Evolutionary conservation across 2,113 vertebrate species (phyloP).

Genomic region (Eidolon helvum): DNA sequence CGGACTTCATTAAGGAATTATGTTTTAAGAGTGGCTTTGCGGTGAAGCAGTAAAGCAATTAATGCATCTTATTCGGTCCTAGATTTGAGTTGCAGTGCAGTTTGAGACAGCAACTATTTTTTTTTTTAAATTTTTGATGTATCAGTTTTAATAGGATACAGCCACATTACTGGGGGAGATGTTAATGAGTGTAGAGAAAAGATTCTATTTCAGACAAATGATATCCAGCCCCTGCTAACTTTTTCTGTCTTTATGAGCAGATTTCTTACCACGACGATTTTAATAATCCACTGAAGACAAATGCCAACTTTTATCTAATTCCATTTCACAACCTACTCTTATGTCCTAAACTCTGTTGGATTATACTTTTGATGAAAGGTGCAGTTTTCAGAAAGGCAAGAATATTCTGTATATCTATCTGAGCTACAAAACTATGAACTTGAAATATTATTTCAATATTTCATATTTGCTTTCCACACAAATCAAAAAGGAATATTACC

Average conservation of each 20-base stretch:
- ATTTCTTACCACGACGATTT: slow-evolving; percentile 66
- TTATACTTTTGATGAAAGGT: slow-evolving; percentile 67
- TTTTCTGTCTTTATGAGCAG: slow-evolving; percentile 71
- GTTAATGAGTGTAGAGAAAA: slow-evolving; percentile 79
- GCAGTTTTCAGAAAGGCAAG: slow-evolving; percentile 36
- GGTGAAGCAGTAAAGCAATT: slow-evolving; percentile 87
- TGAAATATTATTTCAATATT: slow-evolving; percentile 79
- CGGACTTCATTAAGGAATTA: slow-evolving; percentile 91
- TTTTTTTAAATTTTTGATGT: slow-evolving; percentile 76
- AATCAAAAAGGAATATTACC: slow-evolving; percentile 76
- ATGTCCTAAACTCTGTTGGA: slow-evolving; percentile 64
- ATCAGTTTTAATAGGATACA: slow-evolving; percentile 84
- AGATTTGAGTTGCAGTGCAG: slow-evolving; percentile 80
- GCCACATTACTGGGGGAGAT: slow-evolving; percentile 72
- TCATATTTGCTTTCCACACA: slow-evolving; percentile 74
- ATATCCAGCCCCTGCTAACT: slow-evolving; percentile 63
- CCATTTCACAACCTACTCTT: slow-evolving; percentile 66
- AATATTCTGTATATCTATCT: slow-evolving; percentile 59
- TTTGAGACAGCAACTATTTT: slow-evolving; percentile 79
- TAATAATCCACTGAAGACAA: slow-evolving; percentile 75
- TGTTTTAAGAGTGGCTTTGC: slow-evolving; percentile 88
- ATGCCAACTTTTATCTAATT: slow-evolving; percentile 67
- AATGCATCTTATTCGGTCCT: slow-evolving; percentile 86
- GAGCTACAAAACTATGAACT: slow-evolving; percentile 64
- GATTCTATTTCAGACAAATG: slow-evolving; percentile 79